Conservation (phyloP, 2,797 vertebrate species). For the Gobio occitaniae region DNA sequence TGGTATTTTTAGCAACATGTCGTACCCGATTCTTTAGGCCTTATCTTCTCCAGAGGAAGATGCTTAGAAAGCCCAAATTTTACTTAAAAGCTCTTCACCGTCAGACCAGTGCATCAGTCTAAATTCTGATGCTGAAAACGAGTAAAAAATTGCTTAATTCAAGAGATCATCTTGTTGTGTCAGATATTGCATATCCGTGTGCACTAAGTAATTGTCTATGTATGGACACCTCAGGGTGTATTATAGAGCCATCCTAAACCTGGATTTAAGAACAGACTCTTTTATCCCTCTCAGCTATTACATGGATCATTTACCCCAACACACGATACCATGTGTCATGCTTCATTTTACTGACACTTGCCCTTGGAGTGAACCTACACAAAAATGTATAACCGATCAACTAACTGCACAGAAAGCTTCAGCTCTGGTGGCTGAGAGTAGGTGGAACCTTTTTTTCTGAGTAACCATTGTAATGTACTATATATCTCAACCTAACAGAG, state of each 20-base stretch:
- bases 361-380: constrained; percentile 64
- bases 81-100: not conserved
- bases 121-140: not conserved
- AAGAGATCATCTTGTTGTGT: constrained; percentile 6
- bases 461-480: constrained; percentile 1
- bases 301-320: constrained; percentile 65
- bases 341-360: constrained; percentile 68
- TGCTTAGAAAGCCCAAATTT: constrained; percentile 56
- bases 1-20: constrained; percentile 6
- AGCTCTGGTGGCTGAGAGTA: not conserved
- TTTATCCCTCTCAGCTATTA: constrained; percentile 66
- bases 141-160: not conserved
- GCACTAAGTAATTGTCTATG: not conserved
- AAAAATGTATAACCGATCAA: constrained; percentile 38
- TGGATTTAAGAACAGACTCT: constrained; percentile 34
- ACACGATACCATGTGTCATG: constrained; percentile 57
- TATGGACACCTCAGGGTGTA: constrained; percentile 22
- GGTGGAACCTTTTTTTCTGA: not conserved
- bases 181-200: constrained; percentile 23
- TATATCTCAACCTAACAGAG: constrained; percentile 1
- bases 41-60: constrained; percentile 17
- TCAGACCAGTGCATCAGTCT: not conserved
- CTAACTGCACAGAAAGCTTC: constrained; percentile 30
- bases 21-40: constrained; percentile 6
- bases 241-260: constrained; percentile 5